Evolutionary conservation across 2,888 invertebrate genomes (phyloP), one percentile per base, ranked within the genome.

Genomic region (Nyleta sp.): DNA sequence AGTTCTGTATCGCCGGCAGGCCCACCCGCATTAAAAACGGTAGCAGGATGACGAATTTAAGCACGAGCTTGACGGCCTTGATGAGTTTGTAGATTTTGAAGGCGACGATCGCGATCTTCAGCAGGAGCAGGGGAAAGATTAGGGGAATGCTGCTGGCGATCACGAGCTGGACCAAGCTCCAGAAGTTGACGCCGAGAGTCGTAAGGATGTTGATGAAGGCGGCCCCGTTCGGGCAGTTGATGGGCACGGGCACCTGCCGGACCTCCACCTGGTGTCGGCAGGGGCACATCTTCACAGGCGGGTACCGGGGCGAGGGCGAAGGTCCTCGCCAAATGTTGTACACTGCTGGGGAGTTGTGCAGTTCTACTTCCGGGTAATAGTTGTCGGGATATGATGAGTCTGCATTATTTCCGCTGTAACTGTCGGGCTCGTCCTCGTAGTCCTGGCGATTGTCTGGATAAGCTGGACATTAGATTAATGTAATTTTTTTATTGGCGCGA

Each of bases 51-150:
- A 81, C 81, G 13, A 85, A 24, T 57, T 85, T 85, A 6, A 84
- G 42, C 18, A 83, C 44, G 8, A 85, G 52, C 50, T 84, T 85
- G 18, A 84, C 53, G 0, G 82, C 57, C 48, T 81, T 79, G 20
- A 85, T 67, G 55, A 85, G 79, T 71, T 84, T 85, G 31, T 82
- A 75, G 13, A 83, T 33, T 62, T 84, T 84, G 20, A 85, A 62
- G 0, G 80, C 82, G 0, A 85, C 59, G 24, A 85, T 48, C 33
- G 82, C 67, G 7, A 81, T 50, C 33, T 84, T 85, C 0, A 84
- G 10, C 2, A 80, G 35, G 13, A 85, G 46, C 1, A 84, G 24
- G 0, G 85, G 84, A 7, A 85, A 57, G 10, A 84, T 35, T 2
- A 85, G 64, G 6, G 82, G 82, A 1, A 81, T 13, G 28, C 68